Conservation (phyloP, 2,797 vertebrate species). For the Emys orbicularis region DNA sequence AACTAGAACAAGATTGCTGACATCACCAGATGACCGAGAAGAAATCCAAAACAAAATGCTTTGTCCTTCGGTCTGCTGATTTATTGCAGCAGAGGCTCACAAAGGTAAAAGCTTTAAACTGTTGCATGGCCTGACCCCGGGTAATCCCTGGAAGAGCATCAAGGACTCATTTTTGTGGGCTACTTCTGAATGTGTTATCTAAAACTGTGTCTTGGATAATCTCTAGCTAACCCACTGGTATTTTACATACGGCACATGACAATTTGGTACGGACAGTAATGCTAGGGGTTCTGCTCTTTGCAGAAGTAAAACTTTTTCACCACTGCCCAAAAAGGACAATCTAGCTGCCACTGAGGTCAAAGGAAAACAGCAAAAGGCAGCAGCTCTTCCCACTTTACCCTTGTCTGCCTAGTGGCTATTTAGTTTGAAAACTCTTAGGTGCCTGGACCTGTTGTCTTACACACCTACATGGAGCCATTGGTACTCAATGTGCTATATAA, state of each 20-base stretch:
- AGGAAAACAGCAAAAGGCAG: background rate
- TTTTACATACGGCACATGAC: background rate
- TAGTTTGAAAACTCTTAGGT: background rate
- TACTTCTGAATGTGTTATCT: fast-evolving
- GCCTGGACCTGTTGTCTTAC: fast-evolving
- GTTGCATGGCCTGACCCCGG: background rate
- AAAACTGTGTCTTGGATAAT: background rate
- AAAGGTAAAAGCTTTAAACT: background rate
- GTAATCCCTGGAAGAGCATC: background rate
- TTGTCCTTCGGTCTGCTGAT: background rate
- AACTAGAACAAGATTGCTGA: background rate
- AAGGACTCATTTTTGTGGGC: fast-evolving
- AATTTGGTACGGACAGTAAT: background rate
- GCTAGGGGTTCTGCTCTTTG: background rate
- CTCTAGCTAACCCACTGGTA: background rate
- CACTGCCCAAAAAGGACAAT: background rate
- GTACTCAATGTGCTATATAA: background rate
- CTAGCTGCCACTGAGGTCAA: background rate
- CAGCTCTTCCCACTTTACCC: background rate
- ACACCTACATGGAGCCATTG: background rate
- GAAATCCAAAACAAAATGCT: background rate
- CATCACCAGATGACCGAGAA: background rate
- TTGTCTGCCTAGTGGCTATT: background rate
- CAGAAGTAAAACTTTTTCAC: background rate
- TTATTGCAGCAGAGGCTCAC: background rate